Evolutionary conservation across 2,888 invertebrate genomes (phyloP), one percentile per base, ranked within the genome.

Genomic region (Drosophila pegasa): DNA sequence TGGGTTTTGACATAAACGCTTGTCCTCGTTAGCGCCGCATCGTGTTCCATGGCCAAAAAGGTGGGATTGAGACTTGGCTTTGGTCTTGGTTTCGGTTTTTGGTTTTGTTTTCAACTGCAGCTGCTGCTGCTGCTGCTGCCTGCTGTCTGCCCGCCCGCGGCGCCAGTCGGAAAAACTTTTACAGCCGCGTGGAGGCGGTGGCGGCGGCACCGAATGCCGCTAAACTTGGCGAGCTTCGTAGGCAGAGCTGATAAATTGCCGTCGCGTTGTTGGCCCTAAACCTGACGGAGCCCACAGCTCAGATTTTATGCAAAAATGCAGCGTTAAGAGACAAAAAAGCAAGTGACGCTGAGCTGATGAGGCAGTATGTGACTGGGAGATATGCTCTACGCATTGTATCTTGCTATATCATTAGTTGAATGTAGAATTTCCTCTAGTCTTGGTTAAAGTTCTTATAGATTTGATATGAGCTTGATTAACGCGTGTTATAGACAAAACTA

Each of bases 1-100:
- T 80, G 88, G 85, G 78, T 87, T 89, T 83, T 87, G 89, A 86
- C 88, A 86, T 89, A 89, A 86, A 89, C 89, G 85, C 89, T 86
- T 87, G 85, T 86, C 88, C 89, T 89, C 85, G 89, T 89, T 86
- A 89, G 88, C 88, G 89, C 85, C 88, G 71, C 75, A 78, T 88
- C 88, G 72, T 85, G 84, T 88, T 71, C 66, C 80, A 40, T 56
- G 58, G 61, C 52, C 69, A 62, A 77, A 74, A 76, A 75, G 75
- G 61, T 62, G 70, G 65, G 54, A 54, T 56, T 69, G 69, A 63
- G 58, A 55, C 58, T 73, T 73, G 62, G 56, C 33, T 41, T 45
- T 9, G 31, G 33, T 57, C 29, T 37, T 16, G 40, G 33, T 45
- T 38, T 35, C 22, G 20, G 57, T 6, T 45, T 45, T 7, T 64